phyloP scores from a whole-genome alignment of 2,888 invertebrate species.

The Ichneumoninae sp. region DNA sequence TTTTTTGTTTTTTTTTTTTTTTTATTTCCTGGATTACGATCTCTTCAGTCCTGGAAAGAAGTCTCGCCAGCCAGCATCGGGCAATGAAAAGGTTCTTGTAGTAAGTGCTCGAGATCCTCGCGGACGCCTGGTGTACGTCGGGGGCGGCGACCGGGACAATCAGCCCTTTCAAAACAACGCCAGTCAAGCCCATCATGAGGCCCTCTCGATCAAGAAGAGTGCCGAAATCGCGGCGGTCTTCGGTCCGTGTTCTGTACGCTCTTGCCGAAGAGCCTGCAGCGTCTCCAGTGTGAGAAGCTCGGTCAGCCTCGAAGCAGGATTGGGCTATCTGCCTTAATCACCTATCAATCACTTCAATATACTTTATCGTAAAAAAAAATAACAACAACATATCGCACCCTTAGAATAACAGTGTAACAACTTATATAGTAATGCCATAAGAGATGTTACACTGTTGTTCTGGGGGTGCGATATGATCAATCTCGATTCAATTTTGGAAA shows the following conservation, averaged over 20 bases:
- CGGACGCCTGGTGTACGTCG: conserved; percentile 85
- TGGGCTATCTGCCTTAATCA: conserved; percentile 81
- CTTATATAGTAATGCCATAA: too few relatives aligned
- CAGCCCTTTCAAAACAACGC: conserved; percentile 67
- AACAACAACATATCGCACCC: neutral
- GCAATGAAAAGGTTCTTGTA: conserved; percentile 84
- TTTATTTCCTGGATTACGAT: conserved; percentile 93
- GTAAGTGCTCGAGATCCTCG: conserved; percentile 85
- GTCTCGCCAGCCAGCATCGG: conserved; percentile 76
- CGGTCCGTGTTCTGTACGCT: conserved; percentile 87
- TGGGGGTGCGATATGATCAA: too few relatives aligned
- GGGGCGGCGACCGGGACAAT: conserved; percentile 79
- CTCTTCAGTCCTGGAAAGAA: conserved; percentile 85
- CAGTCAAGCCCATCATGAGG: conserved; percentile 85
- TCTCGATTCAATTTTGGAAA: neutral
- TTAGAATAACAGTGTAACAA: too few relatives aligned
- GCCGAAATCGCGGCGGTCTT: conserved; percentile 95
- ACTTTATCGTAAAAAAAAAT: neutral
- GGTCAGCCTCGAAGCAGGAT: conserved; percentile 81
- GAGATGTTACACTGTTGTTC: too few relatives aligned
- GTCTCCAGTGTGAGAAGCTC: conserved; percentile 81
- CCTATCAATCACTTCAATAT: neutral
- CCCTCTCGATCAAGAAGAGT: conserved; percentile 93
- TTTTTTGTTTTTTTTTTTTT: too few relatives aligned
- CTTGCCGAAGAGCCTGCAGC: conserved; percentile 78